Evolutionary conservation across 2,797 vertebrate genomes (phyloP).

Genomic region (Onychomys torridus): DNA sequence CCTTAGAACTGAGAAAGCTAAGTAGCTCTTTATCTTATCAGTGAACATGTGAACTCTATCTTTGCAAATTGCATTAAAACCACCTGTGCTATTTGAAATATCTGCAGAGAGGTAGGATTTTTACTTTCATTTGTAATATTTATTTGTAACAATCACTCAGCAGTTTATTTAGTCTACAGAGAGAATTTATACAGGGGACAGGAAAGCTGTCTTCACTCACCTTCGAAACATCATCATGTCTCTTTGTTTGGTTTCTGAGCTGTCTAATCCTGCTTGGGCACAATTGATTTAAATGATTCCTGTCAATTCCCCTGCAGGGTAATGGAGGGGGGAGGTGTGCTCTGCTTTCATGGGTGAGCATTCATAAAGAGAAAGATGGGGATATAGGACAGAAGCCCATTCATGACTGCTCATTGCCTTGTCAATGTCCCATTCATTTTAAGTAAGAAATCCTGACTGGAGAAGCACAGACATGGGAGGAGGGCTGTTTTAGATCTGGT

Average conservation of each 20-base stretch:
- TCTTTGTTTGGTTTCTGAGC: constrained; percentile 69
- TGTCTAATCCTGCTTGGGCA: constrained; percentile 22
- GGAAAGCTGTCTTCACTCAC: constrained; percentile 22
- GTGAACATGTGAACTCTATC: neutral
- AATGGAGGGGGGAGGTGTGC: neutral
- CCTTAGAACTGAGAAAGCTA: constrained; percentile 1
- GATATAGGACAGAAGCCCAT: constrained; percentile 45
- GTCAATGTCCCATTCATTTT: neutral
- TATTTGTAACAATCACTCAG: neutral
- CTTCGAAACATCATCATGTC: neutral
- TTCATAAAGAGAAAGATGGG: constrained; percentile 39
- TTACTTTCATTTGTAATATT: constrained; percentile 25
- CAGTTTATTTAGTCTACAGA: neutral
- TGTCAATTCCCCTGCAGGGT: neutral
- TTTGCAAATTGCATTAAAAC: neutral
- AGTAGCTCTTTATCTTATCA: neutral
- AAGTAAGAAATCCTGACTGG: neutral
- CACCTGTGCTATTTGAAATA: neutral
- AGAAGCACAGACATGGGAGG: neutral
- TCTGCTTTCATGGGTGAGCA: neutral
- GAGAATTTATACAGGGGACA: neutral
- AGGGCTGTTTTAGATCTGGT: neutral
- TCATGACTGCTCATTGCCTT: constrained; percentile 23
- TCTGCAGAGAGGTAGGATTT: constrained; percentile 16
- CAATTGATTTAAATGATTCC: constrained; percentile 65